Evolutionary conservation across 2,797 vertebrate genomes (phyloP), one percentile per base, ranked within the genome.

Genomic region (Glyptemys insculpta): DNA sequence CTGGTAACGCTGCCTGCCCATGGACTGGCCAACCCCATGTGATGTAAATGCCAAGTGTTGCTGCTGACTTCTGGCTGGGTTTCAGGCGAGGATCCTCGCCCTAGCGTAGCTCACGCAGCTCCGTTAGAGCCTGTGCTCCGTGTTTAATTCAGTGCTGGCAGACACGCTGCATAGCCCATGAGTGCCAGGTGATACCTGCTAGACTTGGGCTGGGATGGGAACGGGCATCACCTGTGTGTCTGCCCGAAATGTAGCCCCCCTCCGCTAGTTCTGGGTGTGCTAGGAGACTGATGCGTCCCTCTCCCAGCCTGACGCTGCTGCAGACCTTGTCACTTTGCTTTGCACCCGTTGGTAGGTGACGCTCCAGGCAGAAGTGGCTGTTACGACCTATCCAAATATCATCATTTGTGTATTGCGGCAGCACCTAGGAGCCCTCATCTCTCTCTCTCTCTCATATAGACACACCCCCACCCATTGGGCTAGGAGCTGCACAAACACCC

Each of bases 41-140:
- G 34, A 19, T 37, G n/a, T 37, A 34, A 21, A 8, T 37, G n/a
- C 65, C 65, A 68, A 21, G 19, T 12, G 21, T 4, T 18, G 25
- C 7, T 11, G 15, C 62, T 29, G 56, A 29, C 27, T 57, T 11
- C 37, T 74, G 44, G 44, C 44, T 27, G 41, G 37, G 41, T 49
- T 78, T 31, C 74, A 47, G 74, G 68, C 10, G 5, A n/a, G 18
- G n/a, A 37, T 68, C n/a, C 18, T 62, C 4, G 15, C 31, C 59
- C 59, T 62, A 16, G 14, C 15, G 1, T 34, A 76, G 72, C 23
- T 47, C 72, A 5, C 5, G 3, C 9, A 37, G 68, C 68, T 12
- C 7, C 3, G 9, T 23, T 4, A 12, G 23, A 29, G 25, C 12
- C 44, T 29, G n/a, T 2, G 44, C 44, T 8, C 44, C 8, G 1